Conservation (phyloP, 2,113 vertebrate genomes). For the Lethenteron camtschaticum region DNA sequence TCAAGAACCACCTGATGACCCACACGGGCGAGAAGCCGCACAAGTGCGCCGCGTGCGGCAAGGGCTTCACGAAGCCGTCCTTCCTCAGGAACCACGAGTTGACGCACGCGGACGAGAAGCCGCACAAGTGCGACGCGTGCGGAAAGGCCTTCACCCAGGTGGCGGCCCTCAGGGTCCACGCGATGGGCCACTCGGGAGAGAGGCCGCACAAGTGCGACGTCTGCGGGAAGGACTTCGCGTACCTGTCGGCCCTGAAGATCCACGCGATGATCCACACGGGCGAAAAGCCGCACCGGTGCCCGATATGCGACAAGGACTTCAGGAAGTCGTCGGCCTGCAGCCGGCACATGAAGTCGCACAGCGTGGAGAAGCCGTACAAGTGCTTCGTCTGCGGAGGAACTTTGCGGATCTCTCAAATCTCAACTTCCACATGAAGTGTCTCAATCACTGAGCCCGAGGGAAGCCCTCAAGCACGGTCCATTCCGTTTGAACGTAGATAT, state of each 20-base stretch:
- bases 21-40: background rate
- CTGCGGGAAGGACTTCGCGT: background rate
- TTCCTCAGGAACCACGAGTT: conserved; percentile 1
- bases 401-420: background rate
- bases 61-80: conserved; percentile 1
- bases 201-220: background rate
- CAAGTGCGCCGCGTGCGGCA: background rate
- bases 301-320: background rate
- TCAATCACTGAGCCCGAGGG: background rate
- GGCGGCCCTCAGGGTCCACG: conserved; percentile 1
- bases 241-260: background rate
- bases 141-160: background rate
- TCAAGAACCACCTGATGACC: background rate
- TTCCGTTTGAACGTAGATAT: too few species aligned
- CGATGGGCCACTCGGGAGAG: background rate
- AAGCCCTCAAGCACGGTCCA: too few species aligned
- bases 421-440: background rate
- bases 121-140: background rate
- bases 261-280: conserved; percentile 6
- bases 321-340: background rate
- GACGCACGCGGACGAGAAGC: background rate
- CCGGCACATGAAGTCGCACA: background rate
- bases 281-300: background rate
- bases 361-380: conserved; percentile 3
- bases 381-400: background rate